Evolutionary conservation across 2,888 invertebrate species (phyloP).

Genomic region (Koerneria pararmatus): DNA sequence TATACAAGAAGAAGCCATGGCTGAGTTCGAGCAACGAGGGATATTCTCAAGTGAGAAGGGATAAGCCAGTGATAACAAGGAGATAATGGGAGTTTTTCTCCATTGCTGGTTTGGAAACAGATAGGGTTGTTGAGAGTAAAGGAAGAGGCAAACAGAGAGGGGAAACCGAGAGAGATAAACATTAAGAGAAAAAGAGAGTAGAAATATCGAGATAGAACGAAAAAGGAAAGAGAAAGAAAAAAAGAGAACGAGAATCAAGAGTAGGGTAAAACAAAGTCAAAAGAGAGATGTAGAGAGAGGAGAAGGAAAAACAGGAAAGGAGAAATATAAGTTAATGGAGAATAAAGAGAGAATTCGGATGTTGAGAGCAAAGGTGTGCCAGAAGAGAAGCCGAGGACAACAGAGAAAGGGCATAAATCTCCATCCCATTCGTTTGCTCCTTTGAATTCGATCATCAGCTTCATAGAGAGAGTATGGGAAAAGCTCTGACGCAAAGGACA

Average conservation of each 20-base stretch:
- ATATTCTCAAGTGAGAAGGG: neutral
- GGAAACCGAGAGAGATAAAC: neutral
- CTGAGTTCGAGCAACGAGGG: neutral
- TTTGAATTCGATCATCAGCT: conserved; percentile 1
- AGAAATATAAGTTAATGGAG: neutral
- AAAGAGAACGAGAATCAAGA: neutral
- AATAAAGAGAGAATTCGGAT: neutral
- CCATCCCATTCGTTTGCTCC: neutral
- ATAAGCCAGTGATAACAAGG: neutral
- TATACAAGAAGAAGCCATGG: too few relatives aligned
- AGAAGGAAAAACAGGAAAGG: conserved; percentile 13
- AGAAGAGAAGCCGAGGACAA: neutral
- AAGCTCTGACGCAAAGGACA: neutral
- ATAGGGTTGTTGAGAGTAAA: neutral
- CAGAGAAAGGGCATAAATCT: conserved; percentile 3
- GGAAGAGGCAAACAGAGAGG: neutral
- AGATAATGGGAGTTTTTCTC: neutral
- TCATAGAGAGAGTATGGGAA: neutral
- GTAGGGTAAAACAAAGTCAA: neutral
- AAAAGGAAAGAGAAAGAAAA: conserved; percentile 8
- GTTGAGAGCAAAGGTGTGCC: neutral
- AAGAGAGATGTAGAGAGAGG: neutral
- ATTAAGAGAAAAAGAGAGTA: neutral
- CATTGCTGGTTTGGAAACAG: neutral
- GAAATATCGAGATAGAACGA: conserved; percentile 1